These are phyloP conservation scores for Leptinotarsa defecta DNA, from an alignment of 1,140 invertebrate species.

Conservation along the genomic window DNA sequence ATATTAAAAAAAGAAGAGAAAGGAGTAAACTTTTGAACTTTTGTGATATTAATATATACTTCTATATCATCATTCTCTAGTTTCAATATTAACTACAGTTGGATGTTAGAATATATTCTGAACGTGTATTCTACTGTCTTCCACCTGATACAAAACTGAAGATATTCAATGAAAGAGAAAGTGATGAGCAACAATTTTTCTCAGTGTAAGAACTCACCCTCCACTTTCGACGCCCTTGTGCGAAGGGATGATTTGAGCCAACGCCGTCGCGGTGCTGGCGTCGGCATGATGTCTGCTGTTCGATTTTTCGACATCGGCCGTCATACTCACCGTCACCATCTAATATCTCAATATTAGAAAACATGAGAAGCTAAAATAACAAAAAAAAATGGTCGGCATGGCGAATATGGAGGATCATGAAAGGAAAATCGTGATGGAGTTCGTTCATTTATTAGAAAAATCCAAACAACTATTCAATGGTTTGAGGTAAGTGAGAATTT, in stretches of 20 bases:
- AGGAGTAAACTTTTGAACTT: too few species aligned
- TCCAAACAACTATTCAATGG: constrained; percentile 98
- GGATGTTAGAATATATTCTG: too few species aligned
- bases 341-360: constrained; percentile 35
- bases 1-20: too few species aligned
- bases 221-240: neutral
- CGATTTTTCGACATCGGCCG: constrained; percentile 47
- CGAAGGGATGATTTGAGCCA: neutral
- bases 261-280: constrained; percentile 44
- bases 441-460: constrained; percentile 95
- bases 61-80: too few species aligned
- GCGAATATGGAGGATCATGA: constrained; percentile 84
- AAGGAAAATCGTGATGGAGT: constrained; percentile 93
- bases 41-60: too few species aligned
- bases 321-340: constrained; percentile 35
- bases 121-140: too few species aligned
- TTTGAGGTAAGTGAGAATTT: constrained; percentile 68
- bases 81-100: too few species aligned
- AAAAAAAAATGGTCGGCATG: constrained; percentile 69
- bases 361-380: constrained; percentile 39
- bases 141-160: too few species aligned
- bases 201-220: neutral
- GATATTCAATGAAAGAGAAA: too few species aligned
- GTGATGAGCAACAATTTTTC: neutral
- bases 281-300: constrained; percentile 49